Percentiles rank a stretch among this genome's conserved stretches.
Conservation (phyloP, 2,113 vertebrate species). For the Melanotaenia duboulayi region DNA sequence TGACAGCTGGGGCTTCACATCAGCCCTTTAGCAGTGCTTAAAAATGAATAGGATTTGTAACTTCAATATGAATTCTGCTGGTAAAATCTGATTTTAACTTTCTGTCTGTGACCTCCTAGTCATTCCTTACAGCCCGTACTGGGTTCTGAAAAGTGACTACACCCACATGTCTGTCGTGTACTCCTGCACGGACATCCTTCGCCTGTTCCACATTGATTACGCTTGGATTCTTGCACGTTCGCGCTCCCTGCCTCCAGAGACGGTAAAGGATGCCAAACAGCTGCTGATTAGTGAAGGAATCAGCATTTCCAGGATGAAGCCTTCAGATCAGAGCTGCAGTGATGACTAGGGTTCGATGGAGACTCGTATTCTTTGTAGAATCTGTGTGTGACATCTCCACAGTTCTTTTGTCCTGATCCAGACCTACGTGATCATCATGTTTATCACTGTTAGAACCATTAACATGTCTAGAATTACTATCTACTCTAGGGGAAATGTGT, state of each 20-base stretch:
- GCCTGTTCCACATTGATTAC: conserved; percentile 86
- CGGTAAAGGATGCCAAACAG: conserved; percentile 79
- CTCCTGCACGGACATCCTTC: conserved; percentile 87
- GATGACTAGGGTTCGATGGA: conserved; percentile 27
- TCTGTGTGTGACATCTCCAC: too few species aligned
- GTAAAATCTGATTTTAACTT: too few species aligned
- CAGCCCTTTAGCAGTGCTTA: too few species aligned
- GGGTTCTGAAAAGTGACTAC: conserved; percentile 91
- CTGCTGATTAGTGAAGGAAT: conserved; percentile 84
- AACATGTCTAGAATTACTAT: too few species aligned
- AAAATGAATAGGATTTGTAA: too few species aligned
- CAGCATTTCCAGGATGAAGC: conserved; percentile 79
- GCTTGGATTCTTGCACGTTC: conserved; percentile 89
- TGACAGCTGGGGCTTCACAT: too few species aligned
- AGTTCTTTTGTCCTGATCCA: too few species aligned
- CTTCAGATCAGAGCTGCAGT: conserved; percentile 87
- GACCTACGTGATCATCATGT: too few species aligned
- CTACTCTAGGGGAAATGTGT: too few species aligned
- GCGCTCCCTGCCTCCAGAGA: conserved; percentile 81
- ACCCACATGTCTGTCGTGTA: conserved; percentile 86
- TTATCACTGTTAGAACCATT: too few species aligned
- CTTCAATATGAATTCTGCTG: too few species aligned
- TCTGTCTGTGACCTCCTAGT: conserved; percentile 72
- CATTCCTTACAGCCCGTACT: conserved; percentile 86
- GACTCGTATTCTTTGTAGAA: background rate